Conservation (phyloP, 2,113 vertebrate species). For the Philantomba maxwellii region DNA sequence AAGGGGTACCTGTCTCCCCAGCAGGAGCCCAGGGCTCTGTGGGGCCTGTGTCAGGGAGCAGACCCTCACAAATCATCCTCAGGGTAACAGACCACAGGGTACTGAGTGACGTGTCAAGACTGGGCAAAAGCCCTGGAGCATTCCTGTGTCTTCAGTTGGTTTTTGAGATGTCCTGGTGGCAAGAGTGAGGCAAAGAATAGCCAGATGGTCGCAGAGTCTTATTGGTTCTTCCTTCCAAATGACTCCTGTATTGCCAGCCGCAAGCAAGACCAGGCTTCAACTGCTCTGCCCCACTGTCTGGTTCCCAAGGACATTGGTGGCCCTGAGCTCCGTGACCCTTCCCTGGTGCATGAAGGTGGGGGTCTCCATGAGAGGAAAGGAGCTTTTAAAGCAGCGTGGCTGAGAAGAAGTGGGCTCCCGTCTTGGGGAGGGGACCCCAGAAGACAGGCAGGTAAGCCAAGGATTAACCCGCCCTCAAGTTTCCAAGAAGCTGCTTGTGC, state of each 20-base stretch:
- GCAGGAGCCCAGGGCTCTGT: background rate
- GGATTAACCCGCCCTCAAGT: background rate
- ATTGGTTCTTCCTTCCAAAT: background rate
- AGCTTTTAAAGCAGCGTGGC: background rate
- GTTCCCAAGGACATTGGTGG: background rate
- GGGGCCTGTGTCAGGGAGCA: background rate
- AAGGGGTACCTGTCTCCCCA: no score
- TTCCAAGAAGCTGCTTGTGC: background rate
- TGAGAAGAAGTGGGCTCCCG: background rate
- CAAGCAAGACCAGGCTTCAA: background rate
- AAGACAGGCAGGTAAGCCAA: background rate
- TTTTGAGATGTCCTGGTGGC: background rate
- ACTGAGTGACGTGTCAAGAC: background rate
- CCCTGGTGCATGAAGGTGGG: accelerated
- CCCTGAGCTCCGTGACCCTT: background rate
- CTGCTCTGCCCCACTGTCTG: background rate
- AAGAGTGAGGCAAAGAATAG: background rate
- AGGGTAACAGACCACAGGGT: accelerated
- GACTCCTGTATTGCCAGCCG: background rate
- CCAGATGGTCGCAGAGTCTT: background rate
- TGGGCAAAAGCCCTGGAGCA: background rate
- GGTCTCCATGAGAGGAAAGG: background rate
- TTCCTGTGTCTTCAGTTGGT: background rate
- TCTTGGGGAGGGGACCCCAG: background rate
- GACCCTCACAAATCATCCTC: background rate